Conservation (phyloP, 2,797 vertebrate species). For the Xyrichtys novacula region DNA sequence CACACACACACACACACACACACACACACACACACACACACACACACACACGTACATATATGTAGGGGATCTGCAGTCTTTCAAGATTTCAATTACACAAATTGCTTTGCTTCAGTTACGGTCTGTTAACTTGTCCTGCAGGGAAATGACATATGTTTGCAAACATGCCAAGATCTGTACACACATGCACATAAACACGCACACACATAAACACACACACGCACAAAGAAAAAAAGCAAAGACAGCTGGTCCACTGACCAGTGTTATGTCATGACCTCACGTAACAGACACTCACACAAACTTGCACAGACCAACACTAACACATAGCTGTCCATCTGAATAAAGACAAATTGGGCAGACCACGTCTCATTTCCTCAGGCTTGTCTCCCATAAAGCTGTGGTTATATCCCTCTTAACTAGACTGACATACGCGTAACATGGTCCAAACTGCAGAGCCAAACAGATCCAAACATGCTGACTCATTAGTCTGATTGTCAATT, state of each 20-base stretch:
- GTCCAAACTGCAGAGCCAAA: background rate
- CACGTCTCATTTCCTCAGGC: background rate
- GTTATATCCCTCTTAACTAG: background rate
- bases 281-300: slow-evolving; percentile 18
- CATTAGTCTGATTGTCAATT: slow-evolving; percentile 16
- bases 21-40: slow-evolving; percentile 24
- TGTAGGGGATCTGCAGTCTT: slow-evolving; percentile 26
- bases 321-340: background rate
- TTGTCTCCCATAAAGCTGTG: slow-evolving; percentile 23
- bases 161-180: slow-evolving; percentile 54
- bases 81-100: slow-evolving; percentile 68
- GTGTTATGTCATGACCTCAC: background rate
- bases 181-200: slow-evolving; percentile 22
- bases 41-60: slow-evolving; percentile 22
- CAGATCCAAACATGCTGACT: slow-evolving; percentile 10
- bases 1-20: slow-evolving; percentile 31
- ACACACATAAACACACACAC: slow-evolving; percentile 26
- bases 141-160: slow-evolving; percentile 64
- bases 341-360: background rate
- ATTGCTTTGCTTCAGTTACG: slow-evolving; percentile 60
- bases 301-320: slow-evolving; percentile 16
- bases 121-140: slow-evolving; percentile 61
- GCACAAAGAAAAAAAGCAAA: slow-evolving; percentile 5
- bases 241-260: slow-evolving; percentile 1
- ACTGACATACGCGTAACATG: background rate